Evolutionary conservation across 53 echinoderm and acorn worm genomes (phyloP).

Genomic region (Temnopleurus reevesii): DNA sequence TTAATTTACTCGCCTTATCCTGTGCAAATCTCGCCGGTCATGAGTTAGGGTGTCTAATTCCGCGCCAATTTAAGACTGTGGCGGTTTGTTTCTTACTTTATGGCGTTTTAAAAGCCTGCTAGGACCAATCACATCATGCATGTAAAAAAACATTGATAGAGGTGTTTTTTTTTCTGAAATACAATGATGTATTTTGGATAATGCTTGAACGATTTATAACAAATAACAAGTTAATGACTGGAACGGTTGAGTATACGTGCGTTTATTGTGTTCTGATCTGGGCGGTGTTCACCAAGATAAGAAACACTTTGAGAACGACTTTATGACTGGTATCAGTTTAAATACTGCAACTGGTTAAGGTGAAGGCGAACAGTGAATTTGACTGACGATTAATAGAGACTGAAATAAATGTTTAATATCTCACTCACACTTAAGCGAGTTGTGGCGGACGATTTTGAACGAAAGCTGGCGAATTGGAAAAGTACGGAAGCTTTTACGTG

Average conservation of each 20-base stretch:
- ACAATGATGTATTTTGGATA: background rate
- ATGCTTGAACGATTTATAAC: background rate
- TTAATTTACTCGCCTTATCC: constrained; percentile 9
- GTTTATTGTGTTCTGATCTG: background rate
- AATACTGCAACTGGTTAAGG: no score
- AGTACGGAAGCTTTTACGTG: no score
- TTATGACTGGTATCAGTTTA: no score
- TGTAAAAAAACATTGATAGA: background rate
- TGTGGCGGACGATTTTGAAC: no score
- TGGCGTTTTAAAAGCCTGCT: background rate
- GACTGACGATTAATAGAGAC: no score
- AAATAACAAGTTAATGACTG: background rate
- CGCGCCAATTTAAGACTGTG: background rate
- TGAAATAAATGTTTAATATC: no score
- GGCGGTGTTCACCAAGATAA: no score
- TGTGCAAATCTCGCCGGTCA: constrained; percentile 14
- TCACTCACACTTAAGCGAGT: no score
- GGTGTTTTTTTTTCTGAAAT: background rate
- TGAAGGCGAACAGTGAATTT: no score
- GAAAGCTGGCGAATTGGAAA: no score
- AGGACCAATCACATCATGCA: background rate
- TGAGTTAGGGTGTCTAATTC: background rate
- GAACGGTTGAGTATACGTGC: background rate
- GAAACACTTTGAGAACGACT: no score
- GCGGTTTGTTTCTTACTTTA: background rate